Evolutionary conservation across 23 tunicate species (phyloP), one percentile per base, ranked within the genome.

Genomic region (Styela clava): DNA sequence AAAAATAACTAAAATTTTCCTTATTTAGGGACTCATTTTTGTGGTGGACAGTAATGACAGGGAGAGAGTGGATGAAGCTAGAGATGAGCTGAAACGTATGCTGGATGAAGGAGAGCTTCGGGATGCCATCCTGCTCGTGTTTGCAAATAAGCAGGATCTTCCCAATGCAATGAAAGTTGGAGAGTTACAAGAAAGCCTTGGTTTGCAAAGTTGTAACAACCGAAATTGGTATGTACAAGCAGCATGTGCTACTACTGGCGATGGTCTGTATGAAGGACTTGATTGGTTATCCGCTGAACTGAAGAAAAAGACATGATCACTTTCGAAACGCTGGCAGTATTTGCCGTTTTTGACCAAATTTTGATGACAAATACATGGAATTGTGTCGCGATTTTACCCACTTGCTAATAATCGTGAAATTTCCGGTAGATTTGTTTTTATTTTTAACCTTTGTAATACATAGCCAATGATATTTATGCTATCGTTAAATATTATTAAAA

Each of bases 31-130:
- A 18, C 63, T 82, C 0, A 92, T 92, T 30, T 92, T 92, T 69
- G 98, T 92, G 31, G 94, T 92, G 1, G 98, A 92, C 68, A 83
- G 88, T 74, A 92, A 92, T 52, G 98, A 92, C 86, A 63, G 82
- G 26, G 98, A 92, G 69, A 80, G 98, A 34, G 33, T 88, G 1
- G 64, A 0, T 2, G 98, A 92, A 61, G 98, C 98, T 3, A 32
- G 79, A 64, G 86, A 84, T 0, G 98, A 92, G 61, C 51, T 92
- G 44, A 85, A 51, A 24, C 82, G 98, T 23, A 92, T 92, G 86
- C 28, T 87, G 0, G 62, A 52, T 5, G 94, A 92, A 81, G 98
- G 88, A 36, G 98, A 92, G 74, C 68, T 92, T 2, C 78, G 98
- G 0, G 89, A 92, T 79, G 98, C 93, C 63, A 84, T 84, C 23